Evolutionary conservation across 2,888 invertebrate species (phyloP), one percentile per base, ranked within the genome.

Genomic region (Scaptodrosophila latifasciaeformis): DNA sequence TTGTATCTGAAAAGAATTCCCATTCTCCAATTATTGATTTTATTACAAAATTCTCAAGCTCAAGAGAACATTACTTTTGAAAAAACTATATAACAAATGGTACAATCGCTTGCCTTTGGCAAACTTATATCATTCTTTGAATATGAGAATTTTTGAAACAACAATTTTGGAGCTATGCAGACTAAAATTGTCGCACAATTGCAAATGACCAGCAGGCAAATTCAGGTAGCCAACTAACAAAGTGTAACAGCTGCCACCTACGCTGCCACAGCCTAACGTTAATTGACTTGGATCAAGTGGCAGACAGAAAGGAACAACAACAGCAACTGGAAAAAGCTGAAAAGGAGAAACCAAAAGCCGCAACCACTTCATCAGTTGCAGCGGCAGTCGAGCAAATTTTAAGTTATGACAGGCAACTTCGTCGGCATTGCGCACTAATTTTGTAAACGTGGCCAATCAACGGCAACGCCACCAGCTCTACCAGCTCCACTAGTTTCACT

Each of bases 401-500:
- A 61, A 65, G 65, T 62, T 65, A 65, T 65, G 62, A 64, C 61
- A 57, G 47, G 48, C 52, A 53, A 47, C 59, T 45, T 62, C 46
- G 42, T 37, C 42, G 43, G 37, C 39, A 21, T 40, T 34, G 53
- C 49, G 64, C 59, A 67, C 79, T 82, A 80, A 80, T 80, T 82
- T 80, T 58, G 64, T 59, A 70, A 76, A 72, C 80, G 80, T 82
- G 81, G 82, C 74, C 80, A 80, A 80, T 80, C 81, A 82, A 64
- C 64, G 55, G 17, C 35, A 27, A 17, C 37, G 55, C 58, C 50
- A 29, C 30, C 21, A 27, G 29, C 37, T 48, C 37, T 37, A 49
- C 21, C 21, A 10, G 13, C 30, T 30, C 40, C 46, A 47, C 34
- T 39, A 56, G 44, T 50, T 49, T 13, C 30, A 56, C 19, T 19